Evolutionary conservation across 2,797 vertebrate species (phyloP), one percentile per base, ranked within the genome.

Genomic region (Enteromius fasciolatus): DNA sequence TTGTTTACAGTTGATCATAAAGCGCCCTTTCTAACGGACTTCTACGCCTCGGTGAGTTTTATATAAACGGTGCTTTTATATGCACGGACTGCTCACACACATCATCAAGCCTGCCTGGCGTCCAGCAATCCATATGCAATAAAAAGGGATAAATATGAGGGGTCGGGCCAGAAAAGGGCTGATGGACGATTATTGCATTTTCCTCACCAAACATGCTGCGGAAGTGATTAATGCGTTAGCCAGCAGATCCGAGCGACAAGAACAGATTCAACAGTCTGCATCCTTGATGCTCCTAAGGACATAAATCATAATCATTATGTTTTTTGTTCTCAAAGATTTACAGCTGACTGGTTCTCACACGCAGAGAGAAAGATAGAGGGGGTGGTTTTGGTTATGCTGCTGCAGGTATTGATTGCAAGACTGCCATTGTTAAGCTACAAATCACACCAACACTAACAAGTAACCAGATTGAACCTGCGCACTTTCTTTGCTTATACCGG

Each of bases 271-370:
- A 85, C 84, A 78, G 89, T 88, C 84, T 85, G 88, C 36, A 85
- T 87, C 85, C 83, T 85, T 84, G 89, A 87, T 73, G 86, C 91
- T 92, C 90, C 88, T 89, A 31, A 90, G 86, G 90, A 90, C 89
- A 93, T 94, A 93, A 95, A 94, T 95, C 94, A 93, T 89, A 91
- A 90, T 90, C 91, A 94, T 92, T 93, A 94, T 86, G 92, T 92
- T 87, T 68, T 83, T 76, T 86, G 88, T 90, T 91, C 87, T 69
- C 61, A 86, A 89, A 90, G 88, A 92, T 92, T 94, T 93, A 91
- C 91, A 94, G 92, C 87, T 87, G 89, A 83, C 87, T 83, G 92
- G 91, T 82, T 87, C 86, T 92, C 84, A 85, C 88, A 88, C 87
- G 89, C 84, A 84, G 20, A 84, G 41, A 87, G 25, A 7, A 82